Evolutionary conservation across 2,888 invertebrate species (phyloP), one percentile per base, ranked within the genome.

Genomic region (Drosophila neonasuta): DNA sequence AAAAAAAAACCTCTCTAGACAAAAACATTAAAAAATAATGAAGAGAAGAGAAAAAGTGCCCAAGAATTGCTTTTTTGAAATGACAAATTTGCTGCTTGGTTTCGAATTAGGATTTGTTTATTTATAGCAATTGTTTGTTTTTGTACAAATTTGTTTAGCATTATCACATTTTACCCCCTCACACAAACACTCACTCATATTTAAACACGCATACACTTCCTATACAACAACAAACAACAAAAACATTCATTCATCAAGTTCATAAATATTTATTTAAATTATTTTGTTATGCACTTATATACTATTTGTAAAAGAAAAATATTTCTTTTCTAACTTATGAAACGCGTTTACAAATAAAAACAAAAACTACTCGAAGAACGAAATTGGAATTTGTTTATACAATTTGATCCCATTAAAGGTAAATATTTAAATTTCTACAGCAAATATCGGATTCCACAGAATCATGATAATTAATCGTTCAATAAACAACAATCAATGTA

Each of bases 271-370:
- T 80, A 80, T 80, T 80, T 85, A 61, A 71, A 50, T 87, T 80
- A 82, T 82, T 87, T 77, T 80, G 80, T 87, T 80, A 79, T 85
- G 63, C 80, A 79, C 64, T 62, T 73, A 48, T 52, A 59, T 50
- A 51, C 39, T 24, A 45, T 62, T 65, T 64, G 45, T 52, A 55
- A 66, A 59, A 32, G 51, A 13, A 48, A 39, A 29, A 15, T 32
- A 49, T 42, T 17, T 15, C 41, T 56, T 41, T 74, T 62, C 58
- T 54, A 65, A 74, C 44, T 80, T 71, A 64, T 69, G 51, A 87
- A 46, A 71, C 39, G 64, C 67, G 83, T 87, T 81, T 65, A 65
- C 61, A 80, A 74, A 79, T 77, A 78, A 82, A 56, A 32, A 32
- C 9, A 36, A 36, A 36, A 36, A 11, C n/a, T 50, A 60, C 42